Base-by-base conservation (phyloP, 2,797 vertebrate species). In the Halcyon chelicuti region DNA sequence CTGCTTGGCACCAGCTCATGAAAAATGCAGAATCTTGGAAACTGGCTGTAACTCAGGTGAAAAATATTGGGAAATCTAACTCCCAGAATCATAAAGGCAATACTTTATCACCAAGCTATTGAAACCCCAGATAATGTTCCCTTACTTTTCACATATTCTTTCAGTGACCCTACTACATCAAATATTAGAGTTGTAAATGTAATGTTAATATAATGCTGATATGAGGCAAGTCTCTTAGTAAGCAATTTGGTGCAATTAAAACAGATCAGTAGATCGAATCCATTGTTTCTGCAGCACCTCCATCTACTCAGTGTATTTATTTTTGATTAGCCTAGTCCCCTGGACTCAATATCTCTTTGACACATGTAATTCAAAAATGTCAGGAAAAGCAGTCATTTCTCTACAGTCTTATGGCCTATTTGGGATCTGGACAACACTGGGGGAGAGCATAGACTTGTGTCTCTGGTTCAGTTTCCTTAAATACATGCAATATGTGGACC, bases 331-430 rank as follows among this genome's bases (percentile, higher is more conserved):
- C 29, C 20, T 18, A 44, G 31, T 46, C 7, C 25, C 29, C 46
- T 42, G 15, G 51, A 42, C n/a, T 55, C 21, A 49, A 23, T 67
- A 55, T 31, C 18, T 6, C 29, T 49, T 21, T 63, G 67, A 49
- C 8, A 42, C 26, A 47, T 7, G 20, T 9, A 55, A 76, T 71
- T 60, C 20, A 73, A 93, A 63, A 15, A 37, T 37, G 21, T 40
- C 4, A 5, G 18, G 28, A 55, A 76, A 8, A 63, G 1, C 1
- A 4, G 9, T n/a, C 13, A 42, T 25, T 79, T 7, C 2, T 70
- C 40, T 82, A 46, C 54, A 89, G 57, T 47, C 14, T 25, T 46
- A 47, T 8, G 4, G 5, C 19, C 7, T 35, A 1, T 52, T 57
- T 52, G 31, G 8, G 11, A 73, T 63, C 47, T 86, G 52, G 19